Evolutionary conservation across 2,113 vertebrate genomes (phyloP), one percentile per base, ranked within the genome.

Genomic region (Phrynosoma blainvillii): DNA sequence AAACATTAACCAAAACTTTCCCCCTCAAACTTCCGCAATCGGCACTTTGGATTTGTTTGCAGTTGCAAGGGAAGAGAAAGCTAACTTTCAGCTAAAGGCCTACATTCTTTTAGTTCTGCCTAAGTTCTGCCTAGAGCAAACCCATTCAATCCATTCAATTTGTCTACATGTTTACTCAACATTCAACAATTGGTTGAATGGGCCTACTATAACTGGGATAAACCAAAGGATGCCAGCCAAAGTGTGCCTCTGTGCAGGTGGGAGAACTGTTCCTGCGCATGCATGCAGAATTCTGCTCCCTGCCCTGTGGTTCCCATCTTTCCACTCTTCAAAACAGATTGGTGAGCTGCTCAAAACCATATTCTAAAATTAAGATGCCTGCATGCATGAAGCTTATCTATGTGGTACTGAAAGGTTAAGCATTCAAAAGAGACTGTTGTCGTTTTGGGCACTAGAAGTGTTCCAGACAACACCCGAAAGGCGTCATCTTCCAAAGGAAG

Each of bases 1-100:
- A 84, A 89, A 83, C 77, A 84, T 82, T 76, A 91, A 89, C 92
- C 78, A 2, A 0, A 84, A 36, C 77, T 27, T 78, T 80, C 84
- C 56, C 88, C 82, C 52, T 2, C 42, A 8, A 14, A 13, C 27
- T 75, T 84, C 59, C 0, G 0, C 76, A 86, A 79, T n/a, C 23
- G 16, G 0, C 0, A 59, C 79, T 82, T 87, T 76, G 12, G 13
- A 62, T 21, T 12, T 62, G 66, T 54, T 59, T 87, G 68, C 65
- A 76, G 54, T 59, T 87, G 68, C 65, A 76, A 62, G 16, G 32
- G 66, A 56, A 84, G 11, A 82, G 74, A n/a, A 86, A 90, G 71
- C 47, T 18, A 47, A n/a, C 32, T 62, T 59, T 7, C 71, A 76
- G n/a, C 7, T 5, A 42, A 68, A 73, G 20, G 81, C 13, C 68